These are phyloP conservation scores for Canis aureus DNA, from an alignment of 2,113 vertebrate genomes.

Conservation along the genomic window DNA sequence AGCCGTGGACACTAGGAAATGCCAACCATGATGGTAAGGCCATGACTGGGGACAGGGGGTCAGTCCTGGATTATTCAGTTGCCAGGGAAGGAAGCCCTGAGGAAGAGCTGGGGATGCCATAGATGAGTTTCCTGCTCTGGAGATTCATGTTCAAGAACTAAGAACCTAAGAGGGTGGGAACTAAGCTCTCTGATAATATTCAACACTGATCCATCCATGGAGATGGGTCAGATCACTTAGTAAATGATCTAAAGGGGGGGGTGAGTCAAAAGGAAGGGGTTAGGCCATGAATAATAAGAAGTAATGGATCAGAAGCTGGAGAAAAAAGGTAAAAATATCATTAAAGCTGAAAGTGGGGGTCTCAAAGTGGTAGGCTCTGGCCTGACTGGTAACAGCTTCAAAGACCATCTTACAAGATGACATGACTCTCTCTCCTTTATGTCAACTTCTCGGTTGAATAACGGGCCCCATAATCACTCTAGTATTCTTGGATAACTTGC, in stretches of 20 bases:
- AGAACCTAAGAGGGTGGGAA: slow-evolving; percentile 27
- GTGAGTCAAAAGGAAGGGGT: not conserved
- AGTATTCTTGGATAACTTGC: not conserved
- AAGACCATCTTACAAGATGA: not conserved
- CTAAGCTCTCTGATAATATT: not conserved
- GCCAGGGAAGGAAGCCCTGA: not conserved
- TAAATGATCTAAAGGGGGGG: not conserved
- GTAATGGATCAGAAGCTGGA: not conserved
- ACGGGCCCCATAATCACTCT: not conserved
- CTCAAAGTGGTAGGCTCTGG: not conserved
- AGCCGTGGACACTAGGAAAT: slow-evolving; percentile 98
- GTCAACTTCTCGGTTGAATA: not conserved
- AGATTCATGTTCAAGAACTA: slow-evolving; percentile 29
- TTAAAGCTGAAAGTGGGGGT: not conserved
- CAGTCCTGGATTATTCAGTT: not conserved
- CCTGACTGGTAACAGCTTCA: not conserved
- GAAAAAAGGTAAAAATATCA: not conserved
- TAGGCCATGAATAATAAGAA: slow-evolving; percentile 17
- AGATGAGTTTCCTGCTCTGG: not conserved
- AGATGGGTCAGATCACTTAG: not conserved
- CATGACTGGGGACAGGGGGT: not conserved
- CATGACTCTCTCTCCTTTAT: not conserved
- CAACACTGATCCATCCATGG: not conserved
- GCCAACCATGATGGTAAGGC: slow-evolving; percentile 96
- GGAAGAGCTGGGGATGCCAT: not conserved